A percentile compares a stretch with the other conserved stretches of the same genome.
These are phyloP conservation scores for Oceanodroma leucorhoa DNA, from an alignment of 2,797 vertebrate species.

Conservation along the genomic window DNA sequence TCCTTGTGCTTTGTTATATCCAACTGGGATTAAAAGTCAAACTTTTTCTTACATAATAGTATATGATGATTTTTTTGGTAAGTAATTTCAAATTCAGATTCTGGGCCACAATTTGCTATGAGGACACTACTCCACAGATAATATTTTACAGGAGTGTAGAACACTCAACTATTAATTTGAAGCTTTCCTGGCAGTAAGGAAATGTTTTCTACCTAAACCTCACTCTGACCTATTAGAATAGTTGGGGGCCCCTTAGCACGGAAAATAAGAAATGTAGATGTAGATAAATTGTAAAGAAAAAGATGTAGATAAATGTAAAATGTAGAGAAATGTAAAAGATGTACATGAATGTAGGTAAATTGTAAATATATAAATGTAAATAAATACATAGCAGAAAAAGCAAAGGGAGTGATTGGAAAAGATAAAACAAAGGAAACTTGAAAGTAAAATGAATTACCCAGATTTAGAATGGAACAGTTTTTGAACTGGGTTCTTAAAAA, in stretches of 20 bases:
- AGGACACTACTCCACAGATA: neutral
- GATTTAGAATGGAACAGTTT: neutral
- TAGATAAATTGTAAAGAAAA: neutral
- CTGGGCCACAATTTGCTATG: neutral
- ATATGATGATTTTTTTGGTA: neutral
- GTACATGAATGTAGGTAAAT: neutral
- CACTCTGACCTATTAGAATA: neutral
- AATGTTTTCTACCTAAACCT: neutral
- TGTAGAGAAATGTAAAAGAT: neutral
- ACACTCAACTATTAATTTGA: neutral
- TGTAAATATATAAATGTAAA: neutral
- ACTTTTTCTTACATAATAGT: neutral
- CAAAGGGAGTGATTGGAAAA: neutral
- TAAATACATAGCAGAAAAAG: neutral
- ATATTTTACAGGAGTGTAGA: neutral
- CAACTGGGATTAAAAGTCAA: neutral
- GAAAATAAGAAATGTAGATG: neutral
- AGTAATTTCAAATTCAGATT: neutral
- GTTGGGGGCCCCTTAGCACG: neutral
- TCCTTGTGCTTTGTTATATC: neutral
- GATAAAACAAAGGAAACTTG: neutral
- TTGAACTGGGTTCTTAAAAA: neutral
- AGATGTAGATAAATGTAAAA: neutral
- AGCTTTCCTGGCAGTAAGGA: neutral
- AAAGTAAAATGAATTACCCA: neutral